A percentile compares a stretch with the other conserved stretches of the same genome.
phyloP scores from a whole-genome alignment of 2,888 invertebrate genomes.

The Gibbula magus region DNA sequence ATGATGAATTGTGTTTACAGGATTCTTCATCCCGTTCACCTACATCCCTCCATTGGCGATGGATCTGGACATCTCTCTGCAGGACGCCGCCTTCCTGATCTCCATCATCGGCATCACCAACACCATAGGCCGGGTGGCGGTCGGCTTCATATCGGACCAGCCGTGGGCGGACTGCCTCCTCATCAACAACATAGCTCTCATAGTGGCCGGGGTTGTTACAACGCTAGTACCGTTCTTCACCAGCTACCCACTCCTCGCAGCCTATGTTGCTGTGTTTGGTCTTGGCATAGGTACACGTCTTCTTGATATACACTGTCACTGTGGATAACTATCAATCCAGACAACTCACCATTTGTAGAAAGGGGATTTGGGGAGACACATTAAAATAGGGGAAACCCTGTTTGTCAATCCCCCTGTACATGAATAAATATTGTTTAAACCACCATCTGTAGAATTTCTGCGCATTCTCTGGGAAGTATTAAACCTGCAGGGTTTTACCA shows the following conservation, averaged over 20 bases:
- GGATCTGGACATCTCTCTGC: conserved; percentile 49
- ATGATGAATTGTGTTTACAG: conserved; percentile 76
- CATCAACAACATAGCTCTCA: conserved; percentile 91
- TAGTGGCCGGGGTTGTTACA: conserved; percentile 93
- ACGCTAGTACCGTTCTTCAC: conserved; percentile 83
- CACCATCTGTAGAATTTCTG: no score
- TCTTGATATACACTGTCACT: background rate
- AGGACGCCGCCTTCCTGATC: conserved; percentile 82
- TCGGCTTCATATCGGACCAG: conserved; percentile 83
- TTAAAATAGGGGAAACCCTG: no score
- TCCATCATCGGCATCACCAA: conserved; percentile 82
- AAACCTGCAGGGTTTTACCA: no score
- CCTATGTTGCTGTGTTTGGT: conserved; percentile 90
- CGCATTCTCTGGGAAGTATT: no score
- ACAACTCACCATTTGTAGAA: no score
- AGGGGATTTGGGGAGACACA: no score
- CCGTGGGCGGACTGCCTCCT: conserved; percentile 89
- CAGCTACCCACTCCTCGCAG: conserved; percentile 82
- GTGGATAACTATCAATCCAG: no score
- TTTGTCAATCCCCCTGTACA: no score
- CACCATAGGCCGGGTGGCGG: conserved; percentile 54
- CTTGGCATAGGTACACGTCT: conserved; percentile 85
- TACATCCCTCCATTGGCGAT: conserved; percentile 79
- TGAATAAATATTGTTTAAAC: no score
- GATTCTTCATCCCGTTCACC: conserved; percentile 95